A percentile compares a stretch with the other conserved stretches of the same genome.
Conservation (phyloP, 2,888 invertebrate genomes). For the Eretmocerus hayati region DNA sequence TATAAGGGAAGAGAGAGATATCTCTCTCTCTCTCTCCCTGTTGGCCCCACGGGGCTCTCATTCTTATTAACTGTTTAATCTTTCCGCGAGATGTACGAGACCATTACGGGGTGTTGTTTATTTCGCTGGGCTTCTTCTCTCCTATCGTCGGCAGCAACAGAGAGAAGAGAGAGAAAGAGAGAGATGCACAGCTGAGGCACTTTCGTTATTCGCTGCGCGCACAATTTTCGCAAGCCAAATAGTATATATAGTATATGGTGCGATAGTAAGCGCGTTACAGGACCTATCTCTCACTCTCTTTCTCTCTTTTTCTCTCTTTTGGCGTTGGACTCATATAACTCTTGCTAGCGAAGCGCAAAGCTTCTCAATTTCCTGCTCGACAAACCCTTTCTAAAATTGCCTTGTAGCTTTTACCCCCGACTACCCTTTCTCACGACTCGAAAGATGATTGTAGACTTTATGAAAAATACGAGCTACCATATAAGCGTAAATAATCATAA, state of each 20-base stretch:
- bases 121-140: conserved; percentile 28
- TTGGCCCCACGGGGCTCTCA: conserved; percentile 41
- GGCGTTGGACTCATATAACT: conserved; percentile 13
- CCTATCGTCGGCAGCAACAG: neutral
- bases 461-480: too few species aligned
- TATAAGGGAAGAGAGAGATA: conserved; percentile 23
- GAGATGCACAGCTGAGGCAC: conserved; percentile 5
- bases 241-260: too few species aligned
- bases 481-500: too few species aligned
- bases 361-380: neutral
- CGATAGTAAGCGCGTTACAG: too few species aligned
- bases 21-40: conserved; percentile 23
- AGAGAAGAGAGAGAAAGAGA: conserved; percentile 5
- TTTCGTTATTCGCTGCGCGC: conserved; percentile 11
- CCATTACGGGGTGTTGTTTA: conserved; percentile 44
- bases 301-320: neutral
- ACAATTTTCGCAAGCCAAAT: conserved; percentile 21
- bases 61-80: conserved; percentile 49
- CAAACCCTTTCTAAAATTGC: conserved; percentile 22
- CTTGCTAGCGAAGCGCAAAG: conserved; percentile 4
- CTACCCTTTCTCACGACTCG: too few species aligned
- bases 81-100: conserved; percentile 45
- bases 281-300: conserved; percentile 6
- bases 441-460: too few species aligned
- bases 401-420: conserved; percentile 3